These are phyloP conservation scores for Drosophila malerkotliana DNA, from an alignment of 1,140 invertebrate genomes.

Conservation along the genomic window DNA sequence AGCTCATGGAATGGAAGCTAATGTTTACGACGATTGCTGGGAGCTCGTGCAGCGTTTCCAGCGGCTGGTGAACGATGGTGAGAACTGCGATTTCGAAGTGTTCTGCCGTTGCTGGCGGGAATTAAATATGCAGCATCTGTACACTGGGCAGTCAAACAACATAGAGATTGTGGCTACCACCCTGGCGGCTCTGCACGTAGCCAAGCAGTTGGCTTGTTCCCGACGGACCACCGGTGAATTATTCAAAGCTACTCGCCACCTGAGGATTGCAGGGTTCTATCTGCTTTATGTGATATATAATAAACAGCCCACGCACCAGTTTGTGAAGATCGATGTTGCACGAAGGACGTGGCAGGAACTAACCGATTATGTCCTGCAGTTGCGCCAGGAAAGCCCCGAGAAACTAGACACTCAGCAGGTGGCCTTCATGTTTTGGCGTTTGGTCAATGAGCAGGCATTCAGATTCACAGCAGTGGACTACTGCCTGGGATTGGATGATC, in stretches of 20 bases:
- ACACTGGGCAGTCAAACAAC: slow-evolving; percentile 57
- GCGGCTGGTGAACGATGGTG: slow-evolving; percentile 12
- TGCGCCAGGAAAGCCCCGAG: slow-evolving; percentile 3
- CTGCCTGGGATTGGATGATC: slow-evolving; percentile 54
- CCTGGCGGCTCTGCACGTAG: slow-evolving; percentile 58
- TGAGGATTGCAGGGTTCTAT: slow-evolving; percentile 62
- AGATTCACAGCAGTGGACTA: slow-evolving; percentile 68
- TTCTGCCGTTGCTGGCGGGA: slow-evolving; percentile 66
- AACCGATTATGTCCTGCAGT: slow-evolving; percentile 30
- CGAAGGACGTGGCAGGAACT: slow-evolving; percentile 57
- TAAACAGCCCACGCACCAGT: slow-evolving; percentile 73
- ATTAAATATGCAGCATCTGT: slow-evolving; percentile 65
- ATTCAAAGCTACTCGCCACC: slow-evolving; percentile 26
- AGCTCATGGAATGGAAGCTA: slow-evolving; percentile 43
- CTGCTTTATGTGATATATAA: slow-evolving; percentile 71
- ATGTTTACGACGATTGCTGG: slow-evolving; percentile 62
- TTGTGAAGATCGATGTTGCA: slow-evolving; percentile 63
- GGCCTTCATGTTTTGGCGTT: slow-evolving; percentile 59
- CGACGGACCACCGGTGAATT: slow-evolving; percentile 50
- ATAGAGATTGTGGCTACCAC: slow-evolving; percentile 72
- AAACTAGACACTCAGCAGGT: slow-evolving; percentile 49
- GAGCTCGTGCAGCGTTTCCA: slow-evolving; percentile 47
- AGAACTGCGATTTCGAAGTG: slow-evolving; percentile 40
- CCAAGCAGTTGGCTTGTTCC: slow-evolving; percentile 59
- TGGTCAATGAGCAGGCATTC: slow-evolving; percentile 62